Evolutionary conservation across 2,888 invertebrate species (phyloP).

Genomic region (Melanostoma scalare): DNA sequence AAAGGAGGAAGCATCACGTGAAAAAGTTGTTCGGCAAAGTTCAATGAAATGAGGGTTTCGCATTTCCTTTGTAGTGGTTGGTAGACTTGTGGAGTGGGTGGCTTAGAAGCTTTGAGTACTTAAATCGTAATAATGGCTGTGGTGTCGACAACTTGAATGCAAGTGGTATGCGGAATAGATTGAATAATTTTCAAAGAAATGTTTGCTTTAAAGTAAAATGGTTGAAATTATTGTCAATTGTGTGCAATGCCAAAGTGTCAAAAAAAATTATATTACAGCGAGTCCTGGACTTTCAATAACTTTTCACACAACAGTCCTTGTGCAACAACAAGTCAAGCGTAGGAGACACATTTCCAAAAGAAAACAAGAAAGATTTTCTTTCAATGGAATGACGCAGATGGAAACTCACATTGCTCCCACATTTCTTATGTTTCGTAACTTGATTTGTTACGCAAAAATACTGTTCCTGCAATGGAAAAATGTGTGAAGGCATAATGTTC

Average conservation of each 20-base stretch:
- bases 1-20: slow-evolving; percentile 36
- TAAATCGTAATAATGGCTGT: slow-evolving; percentile 55
- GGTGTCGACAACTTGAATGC: slow-evolving; percentile 21
- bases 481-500: too few relatives aligned
- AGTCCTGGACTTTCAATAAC: background rate
- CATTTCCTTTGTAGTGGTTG: slow-evolving; percentile 15
- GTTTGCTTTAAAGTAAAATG: slow-evolving; percentile 21
- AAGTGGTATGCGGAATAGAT: slow-evolving; percentile 7
- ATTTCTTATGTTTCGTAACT: background rate
- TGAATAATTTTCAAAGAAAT: slow-evolving; percentile 4
- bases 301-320: background rate
- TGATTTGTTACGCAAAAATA: slow-evolving; percentile 8
- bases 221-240: slow-evolving; percentile 44
- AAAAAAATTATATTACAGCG: background rate
- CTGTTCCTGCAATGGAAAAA: too few relatives aligned
- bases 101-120: slow-evolving; percentile 31
- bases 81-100: background rate
- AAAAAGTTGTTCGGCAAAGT: slow-evolving; percentile 49
- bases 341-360: background rate
- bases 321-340: slow-evolving; percentile 19
- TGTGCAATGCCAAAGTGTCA: slow-evolving; percentile 14
- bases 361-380: slow-evolving; percentile 2
- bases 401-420: background rate
- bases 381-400: slow-evolving; percentile 8
- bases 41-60: slow-evolving; percentile 57